Base-by-base conservation (phyloP, 2,888 invertebrate genomes). In the Protophormia terraenovae region DNA sequence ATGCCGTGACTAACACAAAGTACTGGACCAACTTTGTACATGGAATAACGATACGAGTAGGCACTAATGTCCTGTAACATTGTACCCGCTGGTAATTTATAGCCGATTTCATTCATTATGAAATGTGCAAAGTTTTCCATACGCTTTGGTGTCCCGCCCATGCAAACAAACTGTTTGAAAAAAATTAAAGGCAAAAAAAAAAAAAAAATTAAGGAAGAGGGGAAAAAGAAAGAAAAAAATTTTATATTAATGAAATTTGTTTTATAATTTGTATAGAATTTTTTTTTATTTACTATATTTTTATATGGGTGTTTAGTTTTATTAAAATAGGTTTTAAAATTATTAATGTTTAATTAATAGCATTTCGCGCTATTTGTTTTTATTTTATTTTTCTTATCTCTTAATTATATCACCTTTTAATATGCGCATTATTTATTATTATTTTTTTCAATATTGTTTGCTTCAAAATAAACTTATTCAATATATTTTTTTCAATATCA, bases 121-220 rank as follows among this genome's bases (percentile, higher is more conserved):
- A 95, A 97, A 92, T 97, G 95, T 35, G 98, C 98, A 92, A 98
- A 98, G 90, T 95, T 95, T 93, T 98, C 96, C 98, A 98, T 98
- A 73, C 98, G 95, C 91, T 96, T 97, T 14, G 98, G 97, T 24
- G 98, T 98, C 16, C 98, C 98, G 58, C 98, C 98, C 96, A 98
- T 97, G 93, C 98, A 98, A 45, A 99, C 97, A 93, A 98, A 99
- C 98, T 98, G 94, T 83, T 88, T 32, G 45, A 19, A 8, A 27
- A 8, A 35, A 67, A n/a, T n/a, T n/a, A n/a, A n/a, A n/a, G n/a
- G n/a, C n/a, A n/a, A n/a, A n/a, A n/a, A n/a, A n/a, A n/a, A n/a
- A n/a, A n/a, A 27, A 16, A 58, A 8, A 27, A 24, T 55, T 16
- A 14, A 27, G 6, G 8, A 45, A 71, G 16, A 16, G 24, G 41